Evolutionary conservation across 2,797 vertebrate species (phyloP), one percentile per base, ranked within the genome.

Genomic region (Monodelphis domestica): DNA sequence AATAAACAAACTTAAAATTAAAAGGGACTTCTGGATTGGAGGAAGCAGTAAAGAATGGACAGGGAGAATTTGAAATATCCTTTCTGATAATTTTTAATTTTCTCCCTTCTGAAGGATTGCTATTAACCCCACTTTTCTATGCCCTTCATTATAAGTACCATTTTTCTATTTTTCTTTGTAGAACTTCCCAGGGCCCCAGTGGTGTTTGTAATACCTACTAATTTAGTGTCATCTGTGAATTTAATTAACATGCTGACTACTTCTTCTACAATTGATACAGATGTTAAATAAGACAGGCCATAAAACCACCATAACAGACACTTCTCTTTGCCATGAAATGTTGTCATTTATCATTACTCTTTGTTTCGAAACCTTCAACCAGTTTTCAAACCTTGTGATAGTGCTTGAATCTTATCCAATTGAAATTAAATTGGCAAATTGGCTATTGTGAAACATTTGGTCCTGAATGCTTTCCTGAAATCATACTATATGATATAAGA

Each of bases 151-250:
- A 90, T 7, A 89, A 55, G 17, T 84, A 57, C 38, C 3, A 87
- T 59, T 89, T n/a, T 78, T 21, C 70, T 70, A 78, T 78, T 78
- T 70, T 78, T 45, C 38, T 78, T 24, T 78, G 70, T 78, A 24
- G 78, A 78, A 90, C 26, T 53, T 78, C 70, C 84, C 89, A 45
- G 89, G 38, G 90, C 93, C 90, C 89, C 53, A 53, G 21, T 54
- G 52, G 26, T 92, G 84, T 87, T 55, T 78, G 63, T 53, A 93
- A 38, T 30, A 94, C 33, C 26, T 89, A 52, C 3, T 88, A 91
- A 89, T 91, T 92, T 93, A 88, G 63, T 94, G 84, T 92, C 87
- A 88, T 88, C 59, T 92, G 12, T 5, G 87, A 89, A 59, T 56
- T 95, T 94, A 84, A 52, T 78, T 93, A 94, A 90, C 53, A 95